Base-by-base conservation (phyloP, 2,888 invertebrate genomes). In the Stenichneumon culpator region DNA sequence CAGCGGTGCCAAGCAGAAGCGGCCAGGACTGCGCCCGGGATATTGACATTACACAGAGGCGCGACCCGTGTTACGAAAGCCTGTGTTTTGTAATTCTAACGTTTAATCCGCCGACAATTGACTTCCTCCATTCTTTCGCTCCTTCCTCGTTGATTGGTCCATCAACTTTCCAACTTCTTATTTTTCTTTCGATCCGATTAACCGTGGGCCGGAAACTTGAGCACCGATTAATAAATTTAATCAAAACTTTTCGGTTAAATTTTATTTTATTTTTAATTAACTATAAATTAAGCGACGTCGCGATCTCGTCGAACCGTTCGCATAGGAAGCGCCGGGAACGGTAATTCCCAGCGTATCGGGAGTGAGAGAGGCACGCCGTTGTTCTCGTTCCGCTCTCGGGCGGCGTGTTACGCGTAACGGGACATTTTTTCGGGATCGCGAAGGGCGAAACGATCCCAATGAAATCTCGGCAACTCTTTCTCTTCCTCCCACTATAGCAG, bases 1-100 rank as follows among this genome's bases (percentile, higher is more conserved):
- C 80, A 57, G 88, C 88, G 77, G 80, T 80, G 79, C 83, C 83
- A 67, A 82, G 72, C 86, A 95, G 89, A 86, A 95, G 90, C 79
- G 95, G 95, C 95, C 95, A 95, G 88, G 95, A 95, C 90, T 94
- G 94, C 79, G 95, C 95, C 54, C 95, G 94, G 83, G 94, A 94
- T 88, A 95, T 91, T 88, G 94, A 95, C 92, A 92, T 92, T 84
- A 88, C 89, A 86, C 80, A 67, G 44, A 63, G 60, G 75, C 80
- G 2, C 67, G n/a, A 60, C n/a, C 36, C 22, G 39, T 32, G 28
- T 69, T 25, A 81, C 36, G 50, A 80, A 67, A 22, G 65, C 19
- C 22, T 14, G 47, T 68, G 22, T 57, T 60, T 14, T 11, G 44
- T 78, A 1, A 22, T 63, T 47, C 16, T 32, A 63, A 28, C 32